Conservation (phyloP, 2,888 invertebrate genomes). For the Nudaria mundana region DNA sequence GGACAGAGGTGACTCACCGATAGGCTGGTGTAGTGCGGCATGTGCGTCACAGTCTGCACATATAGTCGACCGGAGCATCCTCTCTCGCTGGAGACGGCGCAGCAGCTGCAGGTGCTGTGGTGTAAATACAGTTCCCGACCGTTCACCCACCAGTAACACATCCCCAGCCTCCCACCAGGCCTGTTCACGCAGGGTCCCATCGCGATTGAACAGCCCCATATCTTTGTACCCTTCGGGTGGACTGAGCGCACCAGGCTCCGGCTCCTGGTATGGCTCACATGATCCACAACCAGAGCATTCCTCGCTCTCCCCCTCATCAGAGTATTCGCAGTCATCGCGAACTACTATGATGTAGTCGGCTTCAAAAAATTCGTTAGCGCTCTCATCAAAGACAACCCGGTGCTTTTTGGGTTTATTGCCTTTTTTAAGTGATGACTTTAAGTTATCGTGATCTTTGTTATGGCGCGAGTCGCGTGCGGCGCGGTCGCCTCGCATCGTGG, state of each 20-base stretch:
- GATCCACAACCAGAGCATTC: conserved; percentile 83
- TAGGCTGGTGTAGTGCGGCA: conserved; percentile 69
- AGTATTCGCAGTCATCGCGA: conserved; percentile 91
- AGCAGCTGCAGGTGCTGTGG: conserved; percentile 85
- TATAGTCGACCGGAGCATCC: conserved; percentile 79
- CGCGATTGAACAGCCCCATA: conserved; percentile 84
- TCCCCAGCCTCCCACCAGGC: conserved; percentile 82
- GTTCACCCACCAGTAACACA: conserved; percentile 79
- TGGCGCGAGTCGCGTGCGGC: conserved; percentile 77
- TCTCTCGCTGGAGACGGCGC: conserved; percentile 83
- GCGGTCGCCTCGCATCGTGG: conserved; percentile 78
- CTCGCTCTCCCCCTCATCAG: conserved; percentile 90
- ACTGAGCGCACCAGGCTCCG: conserved; percentile 91
- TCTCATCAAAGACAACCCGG: conserved; percentile 93
- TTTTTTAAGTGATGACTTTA: conserved; percentile 89
- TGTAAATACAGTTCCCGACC: conserved; percentile 82
- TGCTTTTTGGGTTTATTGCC: conserved; percentile 87
- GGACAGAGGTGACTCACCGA: conserved; percentile 65
- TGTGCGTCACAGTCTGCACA: conserved; percentile 77
- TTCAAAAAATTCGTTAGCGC: conserved; percentile 94
- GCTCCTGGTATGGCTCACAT: conserved; percentile 83
- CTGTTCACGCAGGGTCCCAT: conserved; percentile 79
- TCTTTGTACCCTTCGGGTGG: conserved; percentile 97
- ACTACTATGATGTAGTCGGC: conserved; percentile 95
- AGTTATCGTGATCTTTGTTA: conserved; percentile 83